Evolutionary conservation across 2,888 invertebrate genomes (phyloP).

Genomic region (Andrena flavipes): DNA sequence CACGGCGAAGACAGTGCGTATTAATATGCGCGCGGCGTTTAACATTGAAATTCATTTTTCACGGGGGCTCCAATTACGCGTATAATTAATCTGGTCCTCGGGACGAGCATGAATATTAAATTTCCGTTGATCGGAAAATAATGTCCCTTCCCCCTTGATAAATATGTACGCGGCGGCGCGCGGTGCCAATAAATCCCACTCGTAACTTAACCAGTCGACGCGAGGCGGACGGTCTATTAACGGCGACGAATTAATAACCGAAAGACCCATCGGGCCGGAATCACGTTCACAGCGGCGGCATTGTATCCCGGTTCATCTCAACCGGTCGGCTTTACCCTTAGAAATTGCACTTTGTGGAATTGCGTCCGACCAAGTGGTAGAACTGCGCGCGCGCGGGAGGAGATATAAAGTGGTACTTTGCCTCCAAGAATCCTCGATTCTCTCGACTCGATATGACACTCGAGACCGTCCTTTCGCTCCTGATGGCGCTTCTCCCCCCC

Average conservation of each 20-base stretch:
- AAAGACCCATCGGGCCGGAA: slow-evolving; percentile 15
- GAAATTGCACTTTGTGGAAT: slow-evolving; percentile 69
- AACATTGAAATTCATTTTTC: slow-evolving; percentile 58
- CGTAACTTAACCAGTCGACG: slow-evolving; percentile 5
- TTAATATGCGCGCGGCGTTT: slow-evolving; percentile 56
- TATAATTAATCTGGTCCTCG: slow-evolving; percentile 47
- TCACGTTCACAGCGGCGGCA: slow-evolving; percentile 53
- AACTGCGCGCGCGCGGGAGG: slow-evolving; percentile 62
- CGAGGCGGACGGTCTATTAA: slow-evolving; percentile 47
- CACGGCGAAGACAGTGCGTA: neutral
- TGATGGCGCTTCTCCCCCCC: slow-evolving; percentile 68
- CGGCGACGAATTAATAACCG: slow-evolving; percentile 56
- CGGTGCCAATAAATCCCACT: slow-evolving; percentile 20
- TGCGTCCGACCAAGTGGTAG: slow-evolving; percentile 60
- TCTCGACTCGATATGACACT: slow-evolving; percentile 76
- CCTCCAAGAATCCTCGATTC: slow-evolving; percentile 75
- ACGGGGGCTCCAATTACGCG: slow-evolving; percentile 46
- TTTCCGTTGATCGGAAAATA: slow-evolving; percentile 39
- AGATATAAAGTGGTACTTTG: slow-evolving; percentile 76
- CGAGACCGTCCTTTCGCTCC: slow-evolving; percentile 71
- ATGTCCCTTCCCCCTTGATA: slow-evolving; percentile 25
- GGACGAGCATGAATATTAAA: slow-evolving; percentile 35
- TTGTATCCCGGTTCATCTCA: slow-evolving; percentile 56
- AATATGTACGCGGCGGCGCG: slow-evolving; percentile 18
- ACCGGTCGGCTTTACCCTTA: slow-evolving; percentile 60